Evolutionary conservation across 2,888 invertebrate genomes (phyloP).

Genomic region (Eurois occulta): DNA sequence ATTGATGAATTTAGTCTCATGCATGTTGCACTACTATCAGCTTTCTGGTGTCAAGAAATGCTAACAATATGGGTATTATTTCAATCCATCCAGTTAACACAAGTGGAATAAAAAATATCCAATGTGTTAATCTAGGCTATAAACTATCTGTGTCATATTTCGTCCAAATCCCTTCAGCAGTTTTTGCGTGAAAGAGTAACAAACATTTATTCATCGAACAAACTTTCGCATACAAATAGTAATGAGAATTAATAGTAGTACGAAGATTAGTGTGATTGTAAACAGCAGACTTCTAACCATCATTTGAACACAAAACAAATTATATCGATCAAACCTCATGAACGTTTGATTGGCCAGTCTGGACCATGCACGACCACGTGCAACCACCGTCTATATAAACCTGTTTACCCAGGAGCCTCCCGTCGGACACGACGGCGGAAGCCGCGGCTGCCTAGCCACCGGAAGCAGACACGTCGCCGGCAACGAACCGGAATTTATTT

Average conservation of each 20-base stretch:
- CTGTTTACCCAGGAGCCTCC: conserved; percentile 8
- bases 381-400: conserved; percentile 12
- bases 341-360: not conserved
- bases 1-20: not conserved
- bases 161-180: not conserved
- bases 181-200: not conserved
- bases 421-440: conserved; percentile 68
- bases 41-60: not conserved
- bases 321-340: not conserved
- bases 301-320: conserved; percentile 1
- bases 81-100: not conserved
- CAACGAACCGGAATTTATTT: conserved; percentile 68
- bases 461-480: conserved; percentile 73
- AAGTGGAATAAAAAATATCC: not conserved
- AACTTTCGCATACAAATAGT: not conserved
- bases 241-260: not conserved
- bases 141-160: not conserved
- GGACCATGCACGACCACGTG: not conserved
- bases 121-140: not conserved
- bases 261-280: not conserved
- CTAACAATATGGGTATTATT: too few species aligned
- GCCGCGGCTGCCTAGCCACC: conserved; percentile 71
- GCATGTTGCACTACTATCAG: not conserved
- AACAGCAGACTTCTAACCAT: not conserved
- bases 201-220: not conserved